phyloP scores from a whole-genome alignment of 2,113 vertebrate species.

The Colaptes auratus region DNA sequence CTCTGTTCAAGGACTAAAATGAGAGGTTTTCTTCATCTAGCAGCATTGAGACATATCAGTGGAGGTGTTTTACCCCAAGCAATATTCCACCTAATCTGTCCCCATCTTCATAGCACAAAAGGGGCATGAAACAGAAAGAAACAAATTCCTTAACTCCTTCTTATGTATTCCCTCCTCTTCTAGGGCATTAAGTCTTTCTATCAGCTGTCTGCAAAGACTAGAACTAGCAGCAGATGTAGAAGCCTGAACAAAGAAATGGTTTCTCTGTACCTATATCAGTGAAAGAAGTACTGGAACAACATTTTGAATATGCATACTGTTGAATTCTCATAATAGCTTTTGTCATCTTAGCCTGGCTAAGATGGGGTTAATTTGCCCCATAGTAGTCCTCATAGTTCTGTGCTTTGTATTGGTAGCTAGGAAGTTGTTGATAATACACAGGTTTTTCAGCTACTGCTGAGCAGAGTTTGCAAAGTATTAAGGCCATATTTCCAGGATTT shows the following conservation, averaged over 20 bases:
- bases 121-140: background rate
- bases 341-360: background rate
- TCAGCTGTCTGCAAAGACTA: background rate
- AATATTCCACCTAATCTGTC: background rate
- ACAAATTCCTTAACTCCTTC: background rate
- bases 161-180: background rate
- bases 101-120: background rate
- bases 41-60: background rate
- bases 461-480: background rate
- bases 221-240: background rate
- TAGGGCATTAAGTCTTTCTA: background rate
- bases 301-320: background rate
- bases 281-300: background rate
- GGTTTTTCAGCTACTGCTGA: background rate
- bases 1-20: background rate
- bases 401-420: too few relatives aligned
- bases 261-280: accelerated
- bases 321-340: background rate
- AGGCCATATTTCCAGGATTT: too few relatives aligned
- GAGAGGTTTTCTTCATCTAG: background rate
- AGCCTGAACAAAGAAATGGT: background rate
- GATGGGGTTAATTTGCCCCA: too few relatives aligned
- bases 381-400: too few relatives aligned
- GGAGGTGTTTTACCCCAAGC: background rate
- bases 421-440: too few relatives aligned